Evolutionary conservation across 2,113 vertebrate species (phyloP).

Genomic region (Hydrolagus affinis): DNA sequence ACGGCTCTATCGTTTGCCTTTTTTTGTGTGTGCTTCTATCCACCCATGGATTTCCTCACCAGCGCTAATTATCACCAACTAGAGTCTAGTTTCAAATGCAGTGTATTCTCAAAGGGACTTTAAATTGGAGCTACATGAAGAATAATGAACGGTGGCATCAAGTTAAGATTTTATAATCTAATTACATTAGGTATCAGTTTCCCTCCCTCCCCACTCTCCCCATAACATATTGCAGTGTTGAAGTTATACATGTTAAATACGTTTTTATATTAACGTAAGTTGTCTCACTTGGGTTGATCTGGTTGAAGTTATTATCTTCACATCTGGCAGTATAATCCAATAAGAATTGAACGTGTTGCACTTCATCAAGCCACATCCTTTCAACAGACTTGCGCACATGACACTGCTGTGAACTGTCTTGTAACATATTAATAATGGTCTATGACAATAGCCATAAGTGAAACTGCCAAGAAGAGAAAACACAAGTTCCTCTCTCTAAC

Average conservation of each 20-base stretch:
- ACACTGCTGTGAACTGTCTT: not conserved
- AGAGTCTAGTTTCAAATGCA: not conserved
- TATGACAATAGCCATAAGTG: not conserved
- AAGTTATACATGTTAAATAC: no score
- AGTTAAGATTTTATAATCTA: not conserved
- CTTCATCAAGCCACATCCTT: not conserved
- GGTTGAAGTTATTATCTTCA: no score
- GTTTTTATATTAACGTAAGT: no score
- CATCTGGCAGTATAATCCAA: no score
- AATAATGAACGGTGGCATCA: not conserved
- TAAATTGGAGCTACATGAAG: not conserved
- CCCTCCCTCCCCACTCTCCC: not conserved
- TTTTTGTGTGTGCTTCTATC: not conserved
- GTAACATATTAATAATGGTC: not conserved
- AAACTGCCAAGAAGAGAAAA: not conserved
- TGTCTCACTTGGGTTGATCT: no score
- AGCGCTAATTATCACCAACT: not conserved
- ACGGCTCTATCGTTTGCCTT: not conserved
- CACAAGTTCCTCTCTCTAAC: no score
- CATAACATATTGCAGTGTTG: not conserved
- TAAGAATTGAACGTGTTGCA: no score
- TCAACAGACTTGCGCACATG: not conserved
- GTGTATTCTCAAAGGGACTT: not conserved
- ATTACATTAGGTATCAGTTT: not conserved
- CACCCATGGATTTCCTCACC: not conserved